Evolutionary conservation across 1,140 invertebrate species (phyloP), one percentile per base, ranked within the genome.

Genomic region (Ips nitidus): DNA sequence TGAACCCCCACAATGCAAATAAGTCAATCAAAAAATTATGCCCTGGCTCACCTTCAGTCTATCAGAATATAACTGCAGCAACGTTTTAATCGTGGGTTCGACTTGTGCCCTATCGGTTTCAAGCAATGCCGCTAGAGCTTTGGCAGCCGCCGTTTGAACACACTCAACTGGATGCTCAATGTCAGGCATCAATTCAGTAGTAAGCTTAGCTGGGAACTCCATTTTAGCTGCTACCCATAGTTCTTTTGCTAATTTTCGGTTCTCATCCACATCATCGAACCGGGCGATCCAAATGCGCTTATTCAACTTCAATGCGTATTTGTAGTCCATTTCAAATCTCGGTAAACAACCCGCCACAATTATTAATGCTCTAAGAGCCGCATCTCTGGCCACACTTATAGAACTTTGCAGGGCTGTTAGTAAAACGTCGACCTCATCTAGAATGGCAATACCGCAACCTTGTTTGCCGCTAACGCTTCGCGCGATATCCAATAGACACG

Each of bases 61-160:
- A 38, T 94, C 88, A 41, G 88, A 82, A 79, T 98, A 98, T 22
- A 93, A 83, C 36, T 86, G 78, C 37, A 94, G 83, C 37, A 98
- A 80, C 61, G 82, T 81, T 41, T 88, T 81, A 43, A 95, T 78
- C 55, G 89, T 87, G 2, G 61, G 68, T 55, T 86, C 83, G 42
- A 88, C 83, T 22, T 87, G 74, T 3, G 83, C 80, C 2, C 80
- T 80, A 75, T 89, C 84, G 2, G 80, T 76, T 50, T 82, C 80
- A 2, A 97, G 81, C 2, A 93, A 82, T 22, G 85, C 82, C 1
- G 92, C 89, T 42, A 97, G 79, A 0, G 93, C 91, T 69, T 86
- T 81, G 0, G 94, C 89, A 1, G 91, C 88, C 4, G 94, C 88
- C 71, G 88, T 85, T 77, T 96, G 89, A 41, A 98, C 85, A 66